These are phyloP conservation scores for Otolemur garnettii DNA, from an alignment of 2,113 vertebrate species.

Conservation along the genomic window DNA sequence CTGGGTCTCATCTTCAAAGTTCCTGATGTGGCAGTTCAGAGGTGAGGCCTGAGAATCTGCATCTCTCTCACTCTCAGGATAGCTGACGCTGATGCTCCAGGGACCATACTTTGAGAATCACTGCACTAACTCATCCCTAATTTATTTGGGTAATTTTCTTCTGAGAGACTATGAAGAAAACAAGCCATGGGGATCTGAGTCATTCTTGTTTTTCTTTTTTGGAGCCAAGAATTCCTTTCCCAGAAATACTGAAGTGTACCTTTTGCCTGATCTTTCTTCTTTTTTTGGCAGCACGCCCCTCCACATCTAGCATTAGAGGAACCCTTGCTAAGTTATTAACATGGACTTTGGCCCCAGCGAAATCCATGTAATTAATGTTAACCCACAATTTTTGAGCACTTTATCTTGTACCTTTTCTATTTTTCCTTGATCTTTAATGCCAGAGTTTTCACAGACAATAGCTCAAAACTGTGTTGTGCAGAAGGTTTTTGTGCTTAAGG, in stretches of 20 bases:
- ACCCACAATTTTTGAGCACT: not conserved
- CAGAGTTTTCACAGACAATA: not conserved
- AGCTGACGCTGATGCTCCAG: not conserved
- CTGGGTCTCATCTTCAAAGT: not conserved
- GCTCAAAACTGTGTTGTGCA: not conserved
- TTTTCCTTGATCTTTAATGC: constrained; percentile 17
- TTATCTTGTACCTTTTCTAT: not conserved
- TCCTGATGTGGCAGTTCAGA: not conserved
- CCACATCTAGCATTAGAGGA: not conserved
- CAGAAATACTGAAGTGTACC: not conserved
- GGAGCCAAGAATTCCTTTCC: constrained; percentile 10
- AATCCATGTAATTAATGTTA: not conserved
- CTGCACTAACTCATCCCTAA: not conserved
- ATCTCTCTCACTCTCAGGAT: not conserved
- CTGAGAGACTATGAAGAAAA: not conserved
- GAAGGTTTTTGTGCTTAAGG: not conserved
- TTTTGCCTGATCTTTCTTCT: constrained; percentile 19
- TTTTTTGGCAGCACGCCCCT: not conserved
- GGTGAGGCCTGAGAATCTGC: not conserved
- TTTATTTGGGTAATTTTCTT: constrained; percentile 21
- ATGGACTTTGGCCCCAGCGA: not conserved
- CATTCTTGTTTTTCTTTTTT: constrained; percentile 32
- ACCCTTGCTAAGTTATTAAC: not conserved
- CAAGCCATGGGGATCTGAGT: not conserved
- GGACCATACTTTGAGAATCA: not conserved